A percentile compares a stretch with the other conserved stretches of the same genome.
These are phyloP conservation scores for Leuctra nigra DNA, from an alignment of 2,888 invertebrate genomes.

Conservation along the genomic window DNA sequence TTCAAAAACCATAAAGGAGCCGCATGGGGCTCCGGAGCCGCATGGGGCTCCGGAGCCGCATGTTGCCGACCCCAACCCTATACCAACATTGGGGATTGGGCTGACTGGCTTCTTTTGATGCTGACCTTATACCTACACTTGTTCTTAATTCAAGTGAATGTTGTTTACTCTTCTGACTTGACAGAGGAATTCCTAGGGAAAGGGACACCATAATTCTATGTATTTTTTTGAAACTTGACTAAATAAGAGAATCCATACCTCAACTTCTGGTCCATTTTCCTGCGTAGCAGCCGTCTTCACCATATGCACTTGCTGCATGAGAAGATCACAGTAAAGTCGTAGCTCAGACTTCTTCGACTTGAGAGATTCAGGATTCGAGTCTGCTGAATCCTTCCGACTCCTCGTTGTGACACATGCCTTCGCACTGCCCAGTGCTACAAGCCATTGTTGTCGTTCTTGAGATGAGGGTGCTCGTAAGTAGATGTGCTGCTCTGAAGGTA, in stretches of 20 bases:
- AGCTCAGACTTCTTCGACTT: conserved; percentile 71
- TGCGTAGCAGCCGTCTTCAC: conserved; percentile 56
- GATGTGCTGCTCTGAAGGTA: conserved; percentile 76
- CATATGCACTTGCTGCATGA: conserved; percentile 78
- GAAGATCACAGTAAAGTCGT: conserved; percentile 69
- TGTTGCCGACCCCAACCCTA: too few relatives aligned
- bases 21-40: too few relatives aligned
- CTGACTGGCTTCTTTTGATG: too few relatives aligned
- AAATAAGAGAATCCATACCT: conserved; percentile 45
- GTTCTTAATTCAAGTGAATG: too few relatives aligned
- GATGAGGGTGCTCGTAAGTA: conserved; percentile 69
- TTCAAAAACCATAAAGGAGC: too few relatives aligned
- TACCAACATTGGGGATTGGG: too few relatives aligned
- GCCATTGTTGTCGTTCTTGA: conserved; percentile 73
- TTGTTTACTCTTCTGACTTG: too few relatives aligned
- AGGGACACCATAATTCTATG: too few relatives aligned
- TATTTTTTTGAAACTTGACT: too few relatives aligned
- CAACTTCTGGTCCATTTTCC: conserved; percentile 51
- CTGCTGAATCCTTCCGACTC: conserved; percentile 38
- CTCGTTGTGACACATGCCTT: conserved; percentile 58
- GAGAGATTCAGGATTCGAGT: conserved; percentile 52
- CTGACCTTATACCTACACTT: too few relatives aligned
- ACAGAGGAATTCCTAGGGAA: too few relatives aligned
- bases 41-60: too few relatives aligned
- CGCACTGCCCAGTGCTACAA: conserved; percentile 71